These are phyloP conservation scores for Palythoa grandiflora DNA, from an alignment of 92 coral and sea anemone genomes.

Conservation along the genomic window DNA sequence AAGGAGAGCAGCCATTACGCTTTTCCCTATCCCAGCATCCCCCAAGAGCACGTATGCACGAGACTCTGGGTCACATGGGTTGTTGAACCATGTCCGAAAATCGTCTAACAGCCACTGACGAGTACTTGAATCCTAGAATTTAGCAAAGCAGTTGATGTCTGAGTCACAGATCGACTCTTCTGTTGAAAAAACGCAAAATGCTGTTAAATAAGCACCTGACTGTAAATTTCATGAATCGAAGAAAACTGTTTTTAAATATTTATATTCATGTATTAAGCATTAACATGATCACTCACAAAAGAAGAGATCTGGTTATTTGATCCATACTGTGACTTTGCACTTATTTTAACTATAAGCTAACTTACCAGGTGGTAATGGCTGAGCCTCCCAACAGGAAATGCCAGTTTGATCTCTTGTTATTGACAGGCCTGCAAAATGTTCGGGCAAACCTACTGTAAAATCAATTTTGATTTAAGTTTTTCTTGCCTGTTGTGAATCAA, in stretches of 20 bases:
- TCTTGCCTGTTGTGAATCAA: too few relatives aligned
- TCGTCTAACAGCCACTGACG: slow-evolving; percentile 61
- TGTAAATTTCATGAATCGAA: not conserved
- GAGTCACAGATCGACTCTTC: slow-evolving; percentile 48
- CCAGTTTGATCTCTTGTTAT: too few relatives aligned
- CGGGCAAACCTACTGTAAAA: too few relatives aligned
- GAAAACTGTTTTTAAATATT: too few relatives aligned
- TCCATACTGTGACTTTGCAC: too few relatives aligned
- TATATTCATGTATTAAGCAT: not conserved
- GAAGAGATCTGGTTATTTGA: too few relatives aligned
- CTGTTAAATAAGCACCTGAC: not conserved
- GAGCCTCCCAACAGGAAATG: not conserved
- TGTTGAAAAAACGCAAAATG: slow-evolving; percentile 1
- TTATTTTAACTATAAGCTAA: not conserved
- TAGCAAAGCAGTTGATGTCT: slow-evolving; percentile 49
- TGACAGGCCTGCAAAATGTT: too few relatives aligned
- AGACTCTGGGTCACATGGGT: slow-evolving; percentile 41
- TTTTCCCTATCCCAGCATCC: slow-evolving; percentile 70
- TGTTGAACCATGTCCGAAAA: slow-evolving; percentile 54
- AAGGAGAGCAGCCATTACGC: slow-evolving; percentile 68
- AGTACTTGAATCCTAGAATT: slow-evolving; percentile 50
- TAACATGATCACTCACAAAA: not conserved
- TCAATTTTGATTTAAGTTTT: too few relatives aligned
- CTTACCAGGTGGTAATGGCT: not conserved
- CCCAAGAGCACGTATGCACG: slow-evolving; percentile 69